Conservation (phyloP, 2,888 invertebrate species). For the Sturmia bella region DNA sequence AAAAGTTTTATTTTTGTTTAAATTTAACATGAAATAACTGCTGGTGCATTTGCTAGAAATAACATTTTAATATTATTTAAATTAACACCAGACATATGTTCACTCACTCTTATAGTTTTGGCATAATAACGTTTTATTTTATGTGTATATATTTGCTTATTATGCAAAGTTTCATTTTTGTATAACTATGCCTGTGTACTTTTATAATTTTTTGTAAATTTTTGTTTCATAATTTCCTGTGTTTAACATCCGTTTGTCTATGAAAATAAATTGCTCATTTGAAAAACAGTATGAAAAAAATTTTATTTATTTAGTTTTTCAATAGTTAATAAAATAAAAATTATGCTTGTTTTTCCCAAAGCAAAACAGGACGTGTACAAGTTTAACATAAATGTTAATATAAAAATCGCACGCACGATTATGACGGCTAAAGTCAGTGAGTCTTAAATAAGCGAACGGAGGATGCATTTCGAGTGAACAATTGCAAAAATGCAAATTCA, state of each 20-base stretch:
- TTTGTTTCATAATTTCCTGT: slow-evolving; percentile 48
- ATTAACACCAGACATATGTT: background rate
- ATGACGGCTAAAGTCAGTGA: background rate
- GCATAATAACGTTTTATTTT: background rate
- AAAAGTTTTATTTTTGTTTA: background rate
- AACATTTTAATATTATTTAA: slow-evolving; percentile 17
- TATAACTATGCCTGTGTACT: background rate
- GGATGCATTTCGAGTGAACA: no score
- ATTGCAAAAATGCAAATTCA: no score
- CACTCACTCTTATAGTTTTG: background rate
- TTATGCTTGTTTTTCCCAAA: slow-evolving; percentile 3
- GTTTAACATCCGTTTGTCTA: slow-evolving; percentile 43
- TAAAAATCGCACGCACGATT: slow-evolving; percentile 21
- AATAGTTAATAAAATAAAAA: slow-evolving; percentile 19
- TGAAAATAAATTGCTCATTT: slow-evolving; percentile 47
- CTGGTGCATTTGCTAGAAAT: background rate
- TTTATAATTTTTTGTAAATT: background rate
- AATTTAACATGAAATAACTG: slow-evolving; percentile 8
- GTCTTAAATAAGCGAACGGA: background rate
- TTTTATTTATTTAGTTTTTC: slow-evolving; percentile 22
- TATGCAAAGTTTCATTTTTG: background rate
- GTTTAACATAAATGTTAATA: slow-evolving; percentile 45
- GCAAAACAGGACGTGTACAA: slow-evolving; percentile 13
- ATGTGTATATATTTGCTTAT: background rate
- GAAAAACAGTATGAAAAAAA: slow-evolving; percentile 24